Conservation (phyloP, 2,797 vertebrate species). For the Mormyrops attenuatus region DNA sequence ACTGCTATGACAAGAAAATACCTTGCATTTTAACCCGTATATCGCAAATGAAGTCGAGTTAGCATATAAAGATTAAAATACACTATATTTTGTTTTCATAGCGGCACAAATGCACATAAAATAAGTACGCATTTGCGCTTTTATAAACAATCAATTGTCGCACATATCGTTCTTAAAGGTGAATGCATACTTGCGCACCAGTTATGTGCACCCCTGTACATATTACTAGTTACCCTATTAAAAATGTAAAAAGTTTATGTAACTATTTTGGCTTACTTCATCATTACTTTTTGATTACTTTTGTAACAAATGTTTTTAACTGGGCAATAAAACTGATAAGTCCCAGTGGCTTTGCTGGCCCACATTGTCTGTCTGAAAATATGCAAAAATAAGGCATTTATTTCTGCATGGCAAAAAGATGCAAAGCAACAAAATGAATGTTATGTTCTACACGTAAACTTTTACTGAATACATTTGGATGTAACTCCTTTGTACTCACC, state of each 20-base stretch:
- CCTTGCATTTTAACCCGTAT: too few relatives aligned
- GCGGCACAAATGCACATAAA: too few relatives aligned
- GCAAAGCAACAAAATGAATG: background rate
- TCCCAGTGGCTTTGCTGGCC: background rate
- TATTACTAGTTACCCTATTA: background rate
- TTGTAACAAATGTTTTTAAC: background rate
- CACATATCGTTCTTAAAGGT: too few relatives aligned
- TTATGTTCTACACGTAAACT: background rate
- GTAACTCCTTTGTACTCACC: background rate
- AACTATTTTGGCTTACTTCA: background rate
- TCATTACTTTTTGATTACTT: background rate
- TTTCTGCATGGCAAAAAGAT: background rate
- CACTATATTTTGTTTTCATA: too few relatives aligned
- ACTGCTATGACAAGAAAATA: too few relatives aligned
- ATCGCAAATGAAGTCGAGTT: too few relatives aligned
- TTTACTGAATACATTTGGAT: background rate
- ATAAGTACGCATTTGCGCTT: too few relatives aligned
- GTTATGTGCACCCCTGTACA: background rate
- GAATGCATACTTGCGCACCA: too few relatives aligned
- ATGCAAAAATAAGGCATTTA: background rate
- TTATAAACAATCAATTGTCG: too few relatives aligned
- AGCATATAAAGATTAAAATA: too few relatives aligned
- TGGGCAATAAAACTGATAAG: background rate
- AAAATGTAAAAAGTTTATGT: background rate
- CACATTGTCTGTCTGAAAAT: background rate